Conservation (phyloP, 2,888 invertebrate genomes). For the Stenoptilia bipunctidactyla region DNA sequence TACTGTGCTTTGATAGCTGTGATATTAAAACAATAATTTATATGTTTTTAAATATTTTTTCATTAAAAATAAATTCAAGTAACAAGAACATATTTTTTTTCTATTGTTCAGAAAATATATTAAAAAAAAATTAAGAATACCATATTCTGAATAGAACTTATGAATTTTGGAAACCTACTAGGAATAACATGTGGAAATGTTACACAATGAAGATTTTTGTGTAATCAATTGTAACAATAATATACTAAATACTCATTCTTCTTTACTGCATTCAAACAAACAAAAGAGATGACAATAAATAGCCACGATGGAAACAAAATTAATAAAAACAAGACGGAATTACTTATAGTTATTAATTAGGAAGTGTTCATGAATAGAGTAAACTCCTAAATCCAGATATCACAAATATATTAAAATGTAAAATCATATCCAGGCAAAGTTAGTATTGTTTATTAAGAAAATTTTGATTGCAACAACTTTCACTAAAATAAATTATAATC, state of each 20-base stretch:
- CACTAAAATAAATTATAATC: slow-evolving; percentile 65
- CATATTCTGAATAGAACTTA: too few species aligned
- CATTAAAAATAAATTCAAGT: too few species aligned
- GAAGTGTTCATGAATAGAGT: slow-evolving; percentile 1
- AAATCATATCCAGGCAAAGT: slow-evolving; percentile 59
- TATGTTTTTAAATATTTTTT: too few species aligned
- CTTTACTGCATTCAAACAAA: neutral
- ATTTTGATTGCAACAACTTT: slow-evolving; percentile 62
- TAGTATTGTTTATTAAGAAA: slow-evolving; percentile 67
- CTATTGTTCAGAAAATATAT: too few species aligned
- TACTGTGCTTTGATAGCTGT: too few species aligned
- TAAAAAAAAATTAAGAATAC: too few species aligned
- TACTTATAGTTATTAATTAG: neutral
- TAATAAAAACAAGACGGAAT: neutral
- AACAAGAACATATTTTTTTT: too few species aligned
- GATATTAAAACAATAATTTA: too few species aligned
- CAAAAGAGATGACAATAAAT: neutral
- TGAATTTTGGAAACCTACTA: too few species aligned
- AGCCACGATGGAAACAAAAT: neutral
- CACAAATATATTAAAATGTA: slow-evolving; percentile 16
- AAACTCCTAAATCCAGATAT: slow-evolving; percentile 1
- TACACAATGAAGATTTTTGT: too few species aligned
- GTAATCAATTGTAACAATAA: too few species aligned
- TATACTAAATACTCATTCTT: neutral
- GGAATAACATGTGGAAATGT: too few species aligned